phyloP scores from a whole-genome alignment of 2,797 vertebrate species.

The Melanotaenia parkinsoni region DNA sequence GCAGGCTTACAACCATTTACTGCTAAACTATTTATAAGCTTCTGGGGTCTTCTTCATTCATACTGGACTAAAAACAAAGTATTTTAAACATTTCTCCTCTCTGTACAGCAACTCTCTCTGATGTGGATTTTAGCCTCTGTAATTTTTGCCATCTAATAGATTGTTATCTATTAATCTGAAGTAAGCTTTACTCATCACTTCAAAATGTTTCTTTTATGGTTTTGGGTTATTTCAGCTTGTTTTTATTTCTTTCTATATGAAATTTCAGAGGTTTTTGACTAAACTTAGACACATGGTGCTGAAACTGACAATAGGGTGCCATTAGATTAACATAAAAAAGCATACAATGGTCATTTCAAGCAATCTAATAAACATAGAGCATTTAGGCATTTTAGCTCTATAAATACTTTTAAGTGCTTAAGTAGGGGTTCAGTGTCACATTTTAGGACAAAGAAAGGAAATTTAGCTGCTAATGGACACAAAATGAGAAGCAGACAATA shows the following conservation, averaged over 20 bases:
- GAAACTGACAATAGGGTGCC: not conserved
- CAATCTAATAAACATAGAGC: slow-evolving; percentile 1
- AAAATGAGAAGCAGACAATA: not conserved
- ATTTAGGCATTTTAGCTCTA: not conserved
- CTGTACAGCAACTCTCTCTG: not conserved
- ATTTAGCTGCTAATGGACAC: slow-evolving; percentile 15
- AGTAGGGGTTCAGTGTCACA: not conserved
- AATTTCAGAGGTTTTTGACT: not conserved
- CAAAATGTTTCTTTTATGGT: too few relatives aligned
- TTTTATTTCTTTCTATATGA: too few relatives aligned
- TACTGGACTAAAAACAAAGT: too few relatives aligned
- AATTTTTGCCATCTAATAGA: too few relatives aligned
- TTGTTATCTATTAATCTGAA: too few relatives aligned
- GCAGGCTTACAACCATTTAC: not conserved
- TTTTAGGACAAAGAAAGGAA: slow-evolving; percentile 4
- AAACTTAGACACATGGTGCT: not conserved
- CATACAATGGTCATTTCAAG: not conserved
- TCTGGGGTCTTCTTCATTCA: not conserved
- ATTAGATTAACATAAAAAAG: not conserved
- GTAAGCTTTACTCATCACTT: too few relatives aligned
- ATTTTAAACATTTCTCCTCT: too few relatives aligned
- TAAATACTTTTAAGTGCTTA: slow-evolving; percentile 11
- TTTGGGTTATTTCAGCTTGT: too few relatives aligned
- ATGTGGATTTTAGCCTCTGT: too few relatives aligned
- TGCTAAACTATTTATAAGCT: not conserved